Conservation (phyloP, 1,140 invertebrate species). For the Lepidotrigona ventralis region DNA sequence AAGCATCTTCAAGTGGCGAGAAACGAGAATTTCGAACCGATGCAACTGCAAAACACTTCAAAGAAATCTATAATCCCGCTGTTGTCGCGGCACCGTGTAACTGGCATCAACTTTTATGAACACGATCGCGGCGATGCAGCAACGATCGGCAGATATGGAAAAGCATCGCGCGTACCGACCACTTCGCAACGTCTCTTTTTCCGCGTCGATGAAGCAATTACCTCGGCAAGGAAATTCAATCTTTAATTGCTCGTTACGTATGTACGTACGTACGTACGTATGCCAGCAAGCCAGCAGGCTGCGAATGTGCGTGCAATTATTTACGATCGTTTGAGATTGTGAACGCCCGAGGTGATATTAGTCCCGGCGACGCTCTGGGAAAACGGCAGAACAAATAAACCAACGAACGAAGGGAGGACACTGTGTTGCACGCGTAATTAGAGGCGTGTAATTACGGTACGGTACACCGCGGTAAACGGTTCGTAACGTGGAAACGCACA, state of each 20-base stretch:
- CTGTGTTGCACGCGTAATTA: slow-evolving; percentile 51
- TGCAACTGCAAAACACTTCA: background rate
- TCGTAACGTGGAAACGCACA: slow-evolving; percentile 37
- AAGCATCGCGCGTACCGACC: slow-evolving; percentile 13
- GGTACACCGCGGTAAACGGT: slow-evolving; percentile 28
- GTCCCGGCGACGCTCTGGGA: slow-evolving; percentile 42
- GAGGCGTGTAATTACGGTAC: slow-evolving; percentile 49
- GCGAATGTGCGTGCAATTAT: slow-evolving; percentile 47
- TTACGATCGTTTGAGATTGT: slow-evolving; percentile 32
- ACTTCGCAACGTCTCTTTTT: slow-evolving; percentile 11
- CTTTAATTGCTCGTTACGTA: slow-evolving; percentile 57
- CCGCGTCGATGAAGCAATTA: slow-evolving; percentile 50
- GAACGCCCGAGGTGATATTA: slow-evolving; percentile 24
- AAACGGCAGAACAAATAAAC: slow-evolving; percentile 45
- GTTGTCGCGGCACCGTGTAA: background rate
- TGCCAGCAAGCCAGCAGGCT: background rate
- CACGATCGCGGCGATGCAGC: background rate
- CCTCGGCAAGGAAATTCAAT: slow-evolving; percentile 39
- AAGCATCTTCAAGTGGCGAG: background rate
- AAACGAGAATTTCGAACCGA: background rate
- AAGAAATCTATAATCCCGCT: background rate
- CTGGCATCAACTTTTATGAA: background rate
- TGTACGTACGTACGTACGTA: background rate
- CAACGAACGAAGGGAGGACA: background rate
- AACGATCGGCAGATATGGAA: slow-evolving; percentile 19